Conservation (phyloP, 1,140 invertebrate genomes). For the Drosophila setifemur region DNA sequence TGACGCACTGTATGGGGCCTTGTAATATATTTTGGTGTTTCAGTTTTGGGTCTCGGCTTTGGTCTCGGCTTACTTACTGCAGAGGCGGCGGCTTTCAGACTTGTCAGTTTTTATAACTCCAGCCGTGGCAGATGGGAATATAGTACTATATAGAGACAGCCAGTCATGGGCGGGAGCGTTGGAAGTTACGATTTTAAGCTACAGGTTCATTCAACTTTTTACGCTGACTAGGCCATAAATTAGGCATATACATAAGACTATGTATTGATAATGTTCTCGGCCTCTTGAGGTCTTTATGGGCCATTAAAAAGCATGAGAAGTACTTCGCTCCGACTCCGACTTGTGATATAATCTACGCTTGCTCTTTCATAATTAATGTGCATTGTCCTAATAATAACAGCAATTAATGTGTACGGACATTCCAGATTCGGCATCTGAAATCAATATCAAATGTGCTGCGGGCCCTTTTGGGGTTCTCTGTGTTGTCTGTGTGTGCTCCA, state of each 20-base stretch:
- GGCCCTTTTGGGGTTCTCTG: too few relatives aligned
- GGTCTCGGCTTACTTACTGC: slow-evolving; percentile 12
- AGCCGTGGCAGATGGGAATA: neutral
- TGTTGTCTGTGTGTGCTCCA: too few relatives aligned
- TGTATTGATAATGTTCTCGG: slow-evolving; percentile 37
- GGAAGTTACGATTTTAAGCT: slow-evolving; percentile 46
- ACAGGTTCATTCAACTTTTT: slow-evolving; percentile 63
- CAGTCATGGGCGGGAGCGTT: slow-evolving; percentile 24
- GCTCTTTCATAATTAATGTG: slow-evolving; percentile 61
- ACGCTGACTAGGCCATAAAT: slow-evolving; percentile 49
- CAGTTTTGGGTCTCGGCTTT: slow-evolving; percentile 4
- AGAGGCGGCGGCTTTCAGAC: neutral
- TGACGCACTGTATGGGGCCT: slow-evolving; percentile 20
- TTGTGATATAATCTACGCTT: slow-evolving; percentile 59
- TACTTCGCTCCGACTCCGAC: slow-evolving; percentile 25
- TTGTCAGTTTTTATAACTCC: slow-evolving; percentile 46
- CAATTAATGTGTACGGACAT: slow-evolving; percentile 61
- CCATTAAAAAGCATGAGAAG: slow-evolving; percentile 67
- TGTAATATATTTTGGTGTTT: slow-evolving; percentile 17
- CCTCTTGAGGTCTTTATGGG: slow-evolving; percentile 4
- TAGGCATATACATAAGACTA: slow-evolving; percentile 32
- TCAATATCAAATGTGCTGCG: slow-evolving; percentile 47
- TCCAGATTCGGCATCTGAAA: slow-evolving; percentile 37
- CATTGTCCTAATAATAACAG: slow-evolving; percentile 68
- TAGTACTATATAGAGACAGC: too few relatives aligned